A percentile compares a stretch with the other conserved stretches of the same genome.
Conservation (phyloP, 2,888 invertebrate genomes). For the Osmoderma eremita region DNA sequence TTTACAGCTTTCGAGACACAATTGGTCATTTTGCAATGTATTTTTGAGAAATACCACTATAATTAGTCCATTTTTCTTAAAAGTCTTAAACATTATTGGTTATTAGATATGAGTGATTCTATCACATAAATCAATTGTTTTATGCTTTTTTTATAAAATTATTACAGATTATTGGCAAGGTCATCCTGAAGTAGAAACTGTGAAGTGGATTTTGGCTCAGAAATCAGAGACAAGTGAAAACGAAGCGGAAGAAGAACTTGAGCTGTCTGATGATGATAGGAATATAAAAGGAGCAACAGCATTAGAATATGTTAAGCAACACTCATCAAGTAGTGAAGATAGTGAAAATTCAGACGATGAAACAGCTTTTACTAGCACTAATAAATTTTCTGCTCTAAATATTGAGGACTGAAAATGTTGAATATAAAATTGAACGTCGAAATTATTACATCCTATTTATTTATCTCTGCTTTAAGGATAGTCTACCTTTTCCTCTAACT, state of each 20-base stretch:
- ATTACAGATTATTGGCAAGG: slow-evolving; percentile 69
- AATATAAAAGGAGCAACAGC: slow-evolving; percentile 47
- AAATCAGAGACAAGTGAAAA: slow-evolving; percentile 45
- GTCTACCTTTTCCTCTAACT: too few species aligned
- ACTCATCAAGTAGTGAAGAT: slow-evolving; percentile 43
- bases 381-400: slow-evolving; percentile 49
- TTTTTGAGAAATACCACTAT: too few species aligned
- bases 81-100: too few species aligned
- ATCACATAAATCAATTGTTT: too few species aligned
- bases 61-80: too few species aligned
- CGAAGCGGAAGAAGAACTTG: slow-evolving; percentile 48
- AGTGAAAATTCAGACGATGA: slow-evolving; percentile 54
- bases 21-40: too few species aligned
- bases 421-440: too few species aligned
- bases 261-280: slow-evolving; percentile 53
- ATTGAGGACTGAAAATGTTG: slow-evolving; percentile 14
- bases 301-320: slow-evolving; percentile 45
- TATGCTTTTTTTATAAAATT: too few species aligned
- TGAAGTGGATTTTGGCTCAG: slow-evolving; percentile 76
- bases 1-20: too few species aligned
- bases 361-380: slow-evolving; percentile 13
- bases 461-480: too few species aligned
- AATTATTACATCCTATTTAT: too few species aligned
- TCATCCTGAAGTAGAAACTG: slow-evolving; percentile 71
- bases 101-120: too few species aligned